Base-by-base conservation (phyloP, 2,797 vertebrate genomes). In the Fringilla coelebs region DNA sequence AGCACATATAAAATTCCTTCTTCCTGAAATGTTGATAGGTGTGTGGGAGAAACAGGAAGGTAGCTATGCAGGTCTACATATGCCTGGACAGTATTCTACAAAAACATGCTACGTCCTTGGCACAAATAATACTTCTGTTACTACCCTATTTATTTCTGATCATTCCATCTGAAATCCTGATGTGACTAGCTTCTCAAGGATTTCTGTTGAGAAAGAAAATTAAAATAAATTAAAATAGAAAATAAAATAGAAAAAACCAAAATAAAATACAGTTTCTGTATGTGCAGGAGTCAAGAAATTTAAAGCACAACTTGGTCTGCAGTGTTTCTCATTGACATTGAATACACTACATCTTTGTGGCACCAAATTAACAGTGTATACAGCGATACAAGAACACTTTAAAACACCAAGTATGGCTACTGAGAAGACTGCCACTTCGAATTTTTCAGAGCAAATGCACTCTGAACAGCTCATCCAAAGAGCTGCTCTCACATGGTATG, bases 161-260 rank as follows among this genome's bases (percentile, higher is more conserved):
- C 25, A 36, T 70, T 32, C 32, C 41, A 48, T 12, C 25, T 66
- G 36, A 89, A 66, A 60, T 65, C 22, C 18, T 43, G 32, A 40
- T 63, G 10, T 58, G 32, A 61, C 55, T 43, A 46, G 9, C 34
- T 90, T 95, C 58, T 61, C n/a, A 60, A 75, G 40, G 38, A 63
- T 60, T 93, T 88, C 20, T 79, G 17, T 55, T 85, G 46, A 79
- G 48, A 76, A 80, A 66, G 13, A 89, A 75, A 74, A 45, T 28
- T 24, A 60, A 32, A 67, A 9, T 0, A 52, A 38, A 60, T 26
- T 7, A 36, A 32, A 43, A 36, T 58, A 36, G n/a, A n/a, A 32
- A 38, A 58, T 29, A 31, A 22, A 58, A 24, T 38, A 40, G 10
- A 61, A 32, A 16, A 28, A 34, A 3, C 26, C 26, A 51, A 62